Evolutionary conservation across 2,797 vertebrate species (phyloP), one percentile per base, ranked within the genome.

Genomic region (Meda fulgida): DNA sequence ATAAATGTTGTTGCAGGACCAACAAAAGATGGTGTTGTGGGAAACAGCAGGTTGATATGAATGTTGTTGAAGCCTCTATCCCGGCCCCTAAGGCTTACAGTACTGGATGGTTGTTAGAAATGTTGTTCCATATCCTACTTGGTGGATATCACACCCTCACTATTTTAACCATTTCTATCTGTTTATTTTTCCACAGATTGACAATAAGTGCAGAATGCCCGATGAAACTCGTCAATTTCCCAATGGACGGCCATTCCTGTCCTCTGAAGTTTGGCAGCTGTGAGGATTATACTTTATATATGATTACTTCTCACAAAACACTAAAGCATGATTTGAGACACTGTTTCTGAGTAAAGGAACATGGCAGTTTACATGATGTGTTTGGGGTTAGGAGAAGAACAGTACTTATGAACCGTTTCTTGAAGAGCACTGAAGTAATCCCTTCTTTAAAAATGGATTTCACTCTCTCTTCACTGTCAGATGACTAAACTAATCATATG

Each of bases 231-330:
- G 96, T 99, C 94, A 94, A 99, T 94, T 99, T 99, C 92, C 98
- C 98, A 83, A 99, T 99, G 98, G 98, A 99, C 88, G 98, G 97
- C 88, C 98, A 99, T 86, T 97, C 98, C 34, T 99, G 98, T 86
- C 98, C 98, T 81, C 96, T 99, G 89, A 99, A 98, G 94, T 99
- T 99, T 94, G 98, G 98, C 92, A 99, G 98, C 94, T 99, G 98
- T 99, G 96, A 97, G 98, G 98, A 72, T 79, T 53, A 48, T 48
- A 1, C 8, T 71, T 48, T 36, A 63, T 79, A 31, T 34, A 36
- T 63, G 8, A 34, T 72, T 79, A 71, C 29, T 29, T 66, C n/a
- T 5, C 18, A 43, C 40, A 14, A 29, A 46, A 31, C 58, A 48
- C 60, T 79, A 60, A 58, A 70, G 38, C 26, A 16, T 71, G 16